phyloP scores from a whole-genome alignment of 2,797 vertebrate genomes.

The Poeciliopsis turneri region DNA sequence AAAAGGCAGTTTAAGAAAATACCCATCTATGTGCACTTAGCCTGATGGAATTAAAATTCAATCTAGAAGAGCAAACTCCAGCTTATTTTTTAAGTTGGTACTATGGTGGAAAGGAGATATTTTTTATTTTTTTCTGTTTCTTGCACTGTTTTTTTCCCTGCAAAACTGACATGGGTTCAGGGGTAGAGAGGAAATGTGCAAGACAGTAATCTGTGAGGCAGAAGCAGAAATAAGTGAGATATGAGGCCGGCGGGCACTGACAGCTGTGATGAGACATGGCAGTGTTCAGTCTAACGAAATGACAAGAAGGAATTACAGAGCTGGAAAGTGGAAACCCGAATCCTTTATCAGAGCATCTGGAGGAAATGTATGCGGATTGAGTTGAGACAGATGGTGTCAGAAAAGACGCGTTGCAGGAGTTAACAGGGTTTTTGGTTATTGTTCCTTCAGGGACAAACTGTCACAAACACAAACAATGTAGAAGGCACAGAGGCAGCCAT shows the following conservation, averaged over 20 bases:
- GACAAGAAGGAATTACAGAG: conserved; percentile 53
- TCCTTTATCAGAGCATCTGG: conserved; percentile 43
- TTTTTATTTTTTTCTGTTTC: neutral
- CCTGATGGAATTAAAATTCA: neutral
- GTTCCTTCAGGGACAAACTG: conserved; percentile 32
- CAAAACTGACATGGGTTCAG: conserved; percentile 25
- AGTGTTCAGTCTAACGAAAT: conserved; percentile 53
- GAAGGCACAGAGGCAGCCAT: conserved; percentile 5
- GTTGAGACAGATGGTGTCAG: conserved; percentile 44
- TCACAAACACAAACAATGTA: conserved; percentile 11
- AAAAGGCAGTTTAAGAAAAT: neutral
- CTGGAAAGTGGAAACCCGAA: conserved; percentile 30
- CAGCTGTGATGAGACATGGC: conserved; percentile 51
- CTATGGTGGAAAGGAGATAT: neutral
- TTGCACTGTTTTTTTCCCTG: neutral
- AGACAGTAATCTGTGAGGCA: conserved; percentile 36
- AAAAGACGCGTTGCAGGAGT: conserved; percentile 15
- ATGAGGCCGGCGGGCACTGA: conserved; percentile 39
- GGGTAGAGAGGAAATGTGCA: conserved; percentile 28
- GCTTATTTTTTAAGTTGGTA: neutral
- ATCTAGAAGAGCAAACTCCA: neutral
- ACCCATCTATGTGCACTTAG: neutral
- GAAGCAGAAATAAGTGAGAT: conserved; percentile 49
- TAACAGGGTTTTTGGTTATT: conserved; percentile 43
- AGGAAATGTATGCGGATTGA: conserved; percentile 30